Evolutionary conservation across 2,113 vertebrate genomes (phyloP), one percentile per base, ranked within the genome.

Genomic region (Chaetodon auriga): DNA sequence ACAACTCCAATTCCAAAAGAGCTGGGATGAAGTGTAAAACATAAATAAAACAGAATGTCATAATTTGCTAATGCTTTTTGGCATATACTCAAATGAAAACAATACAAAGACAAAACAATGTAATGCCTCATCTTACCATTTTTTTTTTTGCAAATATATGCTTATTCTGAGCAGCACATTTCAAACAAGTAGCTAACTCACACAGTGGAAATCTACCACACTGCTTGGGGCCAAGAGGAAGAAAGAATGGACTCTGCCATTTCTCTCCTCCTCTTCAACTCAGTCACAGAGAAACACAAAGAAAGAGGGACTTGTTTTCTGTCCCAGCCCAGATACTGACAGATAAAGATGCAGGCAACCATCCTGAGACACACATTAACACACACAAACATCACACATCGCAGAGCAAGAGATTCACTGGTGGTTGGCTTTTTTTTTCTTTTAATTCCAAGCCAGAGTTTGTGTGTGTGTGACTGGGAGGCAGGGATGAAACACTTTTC

Each of bases 251-350:
- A 84, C 74, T 77, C 35, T 73, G 74, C 70, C 38, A 49, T 82
- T 80, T 86, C n/a, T 62, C 65, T 86, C 60, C 61, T 75, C 66
- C 30, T 60, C 43, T 41, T 84, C 64, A 68, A 70, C 41, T 54
- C 53, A 21, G 35, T 53, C 41, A 75, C 7, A 68, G 4, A 73
- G 10, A 43, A 19, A 12, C 45, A 57, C 51, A 23, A 36, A 83
- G 74, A 89, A 81, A 81, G 79, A 86, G 18, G n/a, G 63, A 19
- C 43, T 86, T 91, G 66, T 84, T 88, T 78, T 80, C 36, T 30
- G n/a, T 80, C 19, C 58, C 49, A 79, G 48, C 9, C 45, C 30
- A 61, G 45, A 80, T 54, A 53, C 61, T 46, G 58, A 79, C 41
- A 66, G 43, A 69, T 49, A 35, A 23, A 53, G 23, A 80, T 30